phyloP scores from a whole-genome alignment of 1,140 invertebrate genomes.

The Frieseomelitta varia region DNA sequence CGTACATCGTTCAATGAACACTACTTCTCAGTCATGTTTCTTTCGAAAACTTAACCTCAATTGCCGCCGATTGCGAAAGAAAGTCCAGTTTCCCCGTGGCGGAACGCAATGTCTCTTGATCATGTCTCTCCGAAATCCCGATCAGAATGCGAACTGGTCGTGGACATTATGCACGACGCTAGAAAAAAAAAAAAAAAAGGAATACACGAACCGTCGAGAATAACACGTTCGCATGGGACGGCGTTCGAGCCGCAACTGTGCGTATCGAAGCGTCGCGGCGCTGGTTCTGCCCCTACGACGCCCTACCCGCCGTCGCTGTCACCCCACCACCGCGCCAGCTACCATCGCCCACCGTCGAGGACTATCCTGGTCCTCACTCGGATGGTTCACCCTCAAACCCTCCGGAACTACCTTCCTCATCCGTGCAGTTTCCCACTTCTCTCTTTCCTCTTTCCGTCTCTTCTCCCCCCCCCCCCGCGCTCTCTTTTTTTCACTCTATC shows the following conservation, averaged over 20 bases:
- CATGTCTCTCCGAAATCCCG: conserved; percentile 5
- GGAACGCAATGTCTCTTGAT: background rate
- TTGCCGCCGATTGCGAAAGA: background rate
- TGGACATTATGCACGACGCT: conserved; percentile 39
- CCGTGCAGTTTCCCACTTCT: conserved; percentile 29
- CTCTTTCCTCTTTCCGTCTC: conserved; percentile 15
- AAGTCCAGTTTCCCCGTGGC: background rate
- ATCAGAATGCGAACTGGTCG: background rate
- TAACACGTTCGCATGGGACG: conserved; percentile 74
- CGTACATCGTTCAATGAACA: background rate
- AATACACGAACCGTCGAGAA: conserved; percentile 49
- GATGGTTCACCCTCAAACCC: conserved; percentile 64
- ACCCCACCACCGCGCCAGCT: conserved; percentile 59
- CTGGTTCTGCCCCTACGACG: conserved; percentile 78
- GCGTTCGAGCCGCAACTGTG: conserved; percentile 80
- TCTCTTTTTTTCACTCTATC: background rate
- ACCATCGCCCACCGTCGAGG: conserved; percentile 50
- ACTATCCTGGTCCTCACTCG: conserved; percentile 57
- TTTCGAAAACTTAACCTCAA: background rate
- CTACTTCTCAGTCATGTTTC: background rate
- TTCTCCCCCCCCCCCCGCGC: background rate
- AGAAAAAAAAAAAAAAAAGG: background rate
- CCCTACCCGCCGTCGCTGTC: conserved; percentile 72
- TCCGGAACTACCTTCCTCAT: conserved; percentile 58
- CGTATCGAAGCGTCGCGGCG: conserved; percentile 77